Evolutionary conservation across 1,140 invertebrate genomes (phyloP), one percentile per base, ranked within the genome.

Genomic region (Aphidius gifuensis): DNA sequence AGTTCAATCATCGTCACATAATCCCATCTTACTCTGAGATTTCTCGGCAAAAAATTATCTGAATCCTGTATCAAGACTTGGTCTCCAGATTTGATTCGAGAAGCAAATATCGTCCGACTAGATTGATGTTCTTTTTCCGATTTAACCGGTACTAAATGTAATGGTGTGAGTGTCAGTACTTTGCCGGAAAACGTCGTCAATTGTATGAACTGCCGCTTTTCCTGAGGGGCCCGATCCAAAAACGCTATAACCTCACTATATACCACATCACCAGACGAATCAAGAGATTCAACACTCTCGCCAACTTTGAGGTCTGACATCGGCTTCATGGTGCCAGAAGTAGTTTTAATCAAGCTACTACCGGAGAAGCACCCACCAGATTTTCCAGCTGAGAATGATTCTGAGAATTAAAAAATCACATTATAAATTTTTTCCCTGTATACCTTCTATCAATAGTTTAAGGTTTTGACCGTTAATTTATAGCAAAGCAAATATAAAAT

Each of bases 241-340:
- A 97, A 97, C 51, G 93, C 84, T 55, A 95, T 84, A n/a, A 95
- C 92, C 74, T 93, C 88, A 76, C 91, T 93, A 82, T 86, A 97
- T 9, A 88, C 83, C 5, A 91, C 73, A 51, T 86, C 79, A 5
- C 91, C 90, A 4, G 83, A 79, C 21, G 75, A 67, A 66, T 89
- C 86, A 60, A 91, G 74, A n/a, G 92, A 85, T n/a, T 94, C 84
- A 38, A 98, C 87, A 42, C 81, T 75, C 58, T 97, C 94, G 5
- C 95, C 95, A 21, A 91, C 78, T 53, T 73, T 71, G n/a, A 98
- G 67, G 11, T 90, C 81, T 45, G 83, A 84, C 69, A 92, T 80
- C 7, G 66, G 64, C 71, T 85, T 79, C 62, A 70, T 68, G 61
- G 73, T 63, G 51, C 89, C 85, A 0, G 75, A 67, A 38, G 80